phyloP scores from a whole-genome alignment of 2,888 invertebrate genomes.

The Neelides folsomi region DNA sequence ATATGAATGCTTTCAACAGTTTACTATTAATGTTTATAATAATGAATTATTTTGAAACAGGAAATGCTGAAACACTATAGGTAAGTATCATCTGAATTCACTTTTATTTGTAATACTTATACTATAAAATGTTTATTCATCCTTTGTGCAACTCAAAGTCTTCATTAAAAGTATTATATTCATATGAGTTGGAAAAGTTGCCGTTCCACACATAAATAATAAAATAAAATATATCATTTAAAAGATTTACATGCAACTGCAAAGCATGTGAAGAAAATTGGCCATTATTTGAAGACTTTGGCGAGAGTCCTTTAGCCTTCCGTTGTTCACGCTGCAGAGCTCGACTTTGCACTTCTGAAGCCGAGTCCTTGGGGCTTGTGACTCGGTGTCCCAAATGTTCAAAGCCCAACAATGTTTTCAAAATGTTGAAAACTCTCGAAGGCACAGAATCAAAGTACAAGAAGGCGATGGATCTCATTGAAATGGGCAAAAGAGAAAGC shows the following conservation, averaged over 20 bases:
- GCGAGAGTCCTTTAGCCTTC: conserved; percentile 27
- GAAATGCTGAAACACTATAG: too few species aligned
- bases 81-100: conserved; percentile 39
- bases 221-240: too few species aligned
- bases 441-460: conserved; percentile 26
- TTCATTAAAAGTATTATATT: too few species aligned
- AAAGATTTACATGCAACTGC: conserved; percentile 60
- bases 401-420: conserved; percentile 24
- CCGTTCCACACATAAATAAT: too few species aligned
- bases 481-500: conserved; percentile 34
- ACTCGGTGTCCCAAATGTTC: conserved; percentile 22
- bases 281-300: conserved; percentile 53
- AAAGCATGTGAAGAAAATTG: conserved; percentile 59
- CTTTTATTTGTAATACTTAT: too few species aligned
- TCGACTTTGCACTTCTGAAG: conserved; percentile 18
- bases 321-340: conserved; percentile 28
- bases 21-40: too few species aligned
- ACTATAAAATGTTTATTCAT: too few species aligned
- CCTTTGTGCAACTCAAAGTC: too few species aligned
- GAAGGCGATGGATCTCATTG: conserved; percentile 25
- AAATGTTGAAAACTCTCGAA: conserved; percentile 27
- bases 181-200: too few species aligned
- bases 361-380: conserved; percentile 20
- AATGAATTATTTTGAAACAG: too few species aligned
- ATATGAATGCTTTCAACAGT: too few species aligned